Evolutionary conservation across 2,797 vertebrate genomes (phyloP), one percentile per base, ranked within the genome.

Genomic region (Xyrichtys novacula): DNA sequence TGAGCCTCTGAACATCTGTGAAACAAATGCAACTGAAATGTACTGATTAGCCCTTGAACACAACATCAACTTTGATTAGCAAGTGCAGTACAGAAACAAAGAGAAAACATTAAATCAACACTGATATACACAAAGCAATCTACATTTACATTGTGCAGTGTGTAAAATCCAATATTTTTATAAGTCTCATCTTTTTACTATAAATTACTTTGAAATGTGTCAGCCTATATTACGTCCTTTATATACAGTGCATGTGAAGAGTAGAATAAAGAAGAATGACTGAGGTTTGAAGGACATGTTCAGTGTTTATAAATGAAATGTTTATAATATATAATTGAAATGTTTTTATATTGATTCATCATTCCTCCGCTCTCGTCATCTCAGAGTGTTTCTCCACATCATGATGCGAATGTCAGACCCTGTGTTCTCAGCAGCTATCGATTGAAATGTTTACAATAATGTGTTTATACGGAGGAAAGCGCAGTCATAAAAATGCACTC

Each of bases 31-130:
- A 43, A 80, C 42, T 40, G 40, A 76, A 78, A 77, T 73, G 43
- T 65, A 81, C 72, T 62, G 62, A 75, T 75, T 85, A 92, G 90
- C 92, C 89, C 89, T 91, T 92, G 31, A 82, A 81, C 75, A 87
- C 68, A 77, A 76, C 59, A 74, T 71, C 39, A 72, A 60, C 78
- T 68, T 74, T 69, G n/a, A 54, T 71, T 26, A 66, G 29, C 68
- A 71, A 82, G 61, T 74, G 84, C 65, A n/a, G n/a, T n/a, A n/a
- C n/a, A n/a, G 36, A 84, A 80, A 55, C 31, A 23, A n/a, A 58
- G 12, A 65, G 43, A 55, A 60, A 84, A 81, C 69, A 73, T 80
- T 78, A 61, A 80, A 55, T 42, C 23, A 76, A 87, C 76, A 66
- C 54, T 54, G 25, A 77, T 55, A 67, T 38, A 78, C 54, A 72